Base-by-base conservation (phyloP, 2,797 vertebrate species). In the Sebastes oblongus region DNA sequence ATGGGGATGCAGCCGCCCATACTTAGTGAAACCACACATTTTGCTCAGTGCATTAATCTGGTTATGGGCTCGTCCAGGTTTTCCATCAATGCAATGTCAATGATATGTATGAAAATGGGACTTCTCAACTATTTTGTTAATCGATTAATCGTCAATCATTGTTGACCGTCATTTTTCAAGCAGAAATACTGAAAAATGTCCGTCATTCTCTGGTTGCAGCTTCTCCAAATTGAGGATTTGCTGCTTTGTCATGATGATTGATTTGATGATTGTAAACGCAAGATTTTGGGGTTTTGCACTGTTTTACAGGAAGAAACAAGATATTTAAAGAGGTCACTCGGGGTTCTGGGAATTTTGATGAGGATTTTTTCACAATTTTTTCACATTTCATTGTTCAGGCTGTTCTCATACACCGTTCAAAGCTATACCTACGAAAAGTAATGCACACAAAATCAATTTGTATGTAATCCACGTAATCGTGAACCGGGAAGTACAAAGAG, bases 281-380 rank as follows among this genome's bases (percentile, higher is more conserved):
- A 25, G 27, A 27, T 27, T 27, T 27, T 4, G 24, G 1, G 16
- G 9, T 32, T 75, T 66, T 56, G 4, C 29, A 62, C 42, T 52
- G 42, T 27, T 39, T 7, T 27, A 14, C 1, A 13, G 55, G 55
- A 25, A 25, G 24, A 27, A 52, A 52, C 50, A n/a, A 39, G 20
- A 66, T 29, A 18, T 8, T 58, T 16, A 42, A 18, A 29, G 12
- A 42, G 8, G 34, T 30, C n/a, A 27, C 10, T 52, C 3, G 12
- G 12, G 20, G 20, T 20, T 50, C 11, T n/a, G 0, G 4, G 24
- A 29, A 20, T 13, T 42, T 55, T 0, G 0, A 55, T 55, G 52
- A 3, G 10, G 11, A 55, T 55, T 55, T 11, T 11, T 55, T 24
- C 22, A 55, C n/a, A 0, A 0, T 7, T 0, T 25, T 25, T 61